A percentile compares a stretch with the other conserved stretches of the same genome.
Evolutionary conservation across 2,888 invertebrate species (phyloP).

Genomic region (Erpobdella octoculata): DNA sequence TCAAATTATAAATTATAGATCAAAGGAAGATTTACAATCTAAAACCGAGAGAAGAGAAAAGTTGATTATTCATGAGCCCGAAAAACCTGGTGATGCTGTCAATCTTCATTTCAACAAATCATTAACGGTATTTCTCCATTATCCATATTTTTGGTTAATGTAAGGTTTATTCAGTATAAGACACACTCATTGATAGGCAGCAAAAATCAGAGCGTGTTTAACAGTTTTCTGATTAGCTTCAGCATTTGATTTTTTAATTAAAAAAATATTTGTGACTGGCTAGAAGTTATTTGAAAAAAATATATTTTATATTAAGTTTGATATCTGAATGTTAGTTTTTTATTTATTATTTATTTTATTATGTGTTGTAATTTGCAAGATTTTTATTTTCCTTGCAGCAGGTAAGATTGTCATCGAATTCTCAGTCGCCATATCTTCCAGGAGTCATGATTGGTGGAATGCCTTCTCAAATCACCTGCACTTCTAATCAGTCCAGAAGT

Average conservation of each 20-base stretch:
- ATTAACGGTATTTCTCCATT: slow-evolving; percentile 54
- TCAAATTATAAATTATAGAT: no score
- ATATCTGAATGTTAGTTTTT: no score
- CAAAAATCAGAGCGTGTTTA: no score
- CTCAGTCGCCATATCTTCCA: neutral
- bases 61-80: slow-evolving; percentile 27
- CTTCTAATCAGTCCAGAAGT: neutral
- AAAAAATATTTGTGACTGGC: no score
- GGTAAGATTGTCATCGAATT: neutral
- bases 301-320: no score
- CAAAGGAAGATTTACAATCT: no score
- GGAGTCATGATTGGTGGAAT: neutral
- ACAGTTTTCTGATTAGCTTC: no score
- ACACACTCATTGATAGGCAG: no score
- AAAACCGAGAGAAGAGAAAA: slow-evolving; percentile 18
- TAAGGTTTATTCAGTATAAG: no score
- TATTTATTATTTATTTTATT: neutral
- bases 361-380: neutral
- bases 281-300: no score
- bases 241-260: no score
- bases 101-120: slow-evolving; percentile 85
- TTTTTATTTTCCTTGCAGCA: neutral
- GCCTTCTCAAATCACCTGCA: neutral
- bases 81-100: slow-evolving; percentile 52
- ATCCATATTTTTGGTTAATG: neutral